These are phyloP conservation scores for Oscheius sp. DNA, from an alignment of 2,888 invertebrate species.

Conservation along the genomic window DNA sequence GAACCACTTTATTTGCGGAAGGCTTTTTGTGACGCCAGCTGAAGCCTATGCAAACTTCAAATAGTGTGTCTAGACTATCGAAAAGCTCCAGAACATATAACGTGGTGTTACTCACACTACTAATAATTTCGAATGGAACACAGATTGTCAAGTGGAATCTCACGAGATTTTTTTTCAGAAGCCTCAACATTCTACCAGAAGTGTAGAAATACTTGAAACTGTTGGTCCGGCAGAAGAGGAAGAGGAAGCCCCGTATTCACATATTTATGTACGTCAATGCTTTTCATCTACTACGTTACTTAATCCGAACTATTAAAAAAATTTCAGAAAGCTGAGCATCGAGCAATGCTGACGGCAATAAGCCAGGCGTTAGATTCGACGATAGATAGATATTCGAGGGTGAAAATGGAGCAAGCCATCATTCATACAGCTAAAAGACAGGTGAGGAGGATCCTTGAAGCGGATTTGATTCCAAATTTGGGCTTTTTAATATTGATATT, in stretches of 20 bases:
- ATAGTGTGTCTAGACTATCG: too few relatives aligned
- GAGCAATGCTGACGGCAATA: conserved; percentile 61
- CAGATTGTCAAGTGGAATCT: too few relatives aligned
- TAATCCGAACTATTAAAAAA: background rate
- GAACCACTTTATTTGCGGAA: conserved; percentile 17
- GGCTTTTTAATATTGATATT: too few relatives aligned
- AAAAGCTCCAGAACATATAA: too few relatives aligned
- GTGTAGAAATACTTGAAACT: conserved; percentile 46
- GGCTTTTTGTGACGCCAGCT: conserved; percentile 9
- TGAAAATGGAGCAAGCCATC: conserved; percentile 62
- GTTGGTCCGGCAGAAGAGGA: conserved; percentile 8
- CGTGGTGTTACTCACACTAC: background rate
- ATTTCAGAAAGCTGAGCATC: conserved; percentile 57
- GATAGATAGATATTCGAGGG: conserved; percentile 64
- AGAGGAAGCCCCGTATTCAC: conserved; percentile 35
- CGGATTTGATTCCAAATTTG: too few relatives aligned
- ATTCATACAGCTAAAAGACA: conserved; percentile 65
- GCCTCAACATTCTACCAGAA: conserved; percentile 39
- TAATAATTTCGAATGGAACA: conserved; percentile 12
- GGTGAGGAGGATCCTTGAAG: conserved; percentile 28
- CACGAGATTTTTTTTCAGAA: conserved; percentile 28
- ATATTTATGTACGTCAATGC: conserved; percentile 17
- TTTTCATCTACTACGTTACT: too few relatives aligned
- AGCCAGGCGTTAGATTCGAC: conserved; percentile 67
- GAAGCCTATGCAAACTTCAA: background rate